phyloP scores from a whole-genome alignment of 2,113 vertebrate species.

The Ochotona curzoniae region DNA sequence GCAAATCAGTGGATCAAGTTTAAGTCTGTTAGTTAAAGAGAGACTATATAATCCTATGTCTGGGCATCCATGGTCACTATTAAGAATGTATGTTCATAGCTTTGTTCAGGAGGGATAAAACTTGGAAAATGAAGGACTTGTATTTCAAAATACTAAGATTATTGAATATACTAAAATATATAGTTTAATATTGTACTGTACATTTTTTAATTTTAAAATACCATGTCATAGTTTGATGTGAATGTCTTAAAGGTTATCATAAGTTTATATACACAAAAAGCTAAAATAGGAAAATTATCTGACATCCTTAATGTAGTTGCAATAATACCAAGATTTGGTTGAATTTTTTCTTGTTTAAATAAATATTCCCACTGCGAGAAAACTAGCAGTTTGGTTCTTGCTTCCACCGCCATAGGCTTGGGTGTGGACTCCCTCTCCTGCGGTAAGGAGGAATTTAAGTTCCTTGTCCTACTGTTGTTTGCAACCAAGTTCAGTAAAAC shows the following conservation, averaged over 20 bases:
- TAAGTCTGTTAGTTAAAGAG: constrained; percentile 91
- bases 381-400: neutral
- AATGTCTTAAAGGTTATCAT: constrained; percentile 15
- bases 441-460: neutral
- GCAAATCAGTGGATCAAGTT: constrained; percentile 93
- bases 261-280: neutral
- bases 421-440: neutral
- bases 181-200: neutral
- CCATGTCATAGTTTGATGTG: neutral
- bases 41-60: neutral
- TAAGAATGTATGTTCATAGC: neutral
- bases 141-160: neutral
- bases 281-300: neutral
- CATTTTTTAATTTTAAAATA: neutral
- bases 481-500: neutral
- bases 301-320: neutral
- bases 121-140: neutral
- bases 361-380: neutral
- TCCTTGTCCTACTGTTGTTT: neutral
- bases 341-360: constrained; percentile 29
- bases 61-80: neutral
- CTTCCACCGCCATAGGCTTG: neutral
- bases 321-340: neutral
- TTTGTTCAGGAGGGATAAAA: constrained; percentile 40
- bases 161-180: neutral